Base-by-base conservation (phyloP, 2,113 vertebrate species). In the Dipodomys spectabilis region DNA sequence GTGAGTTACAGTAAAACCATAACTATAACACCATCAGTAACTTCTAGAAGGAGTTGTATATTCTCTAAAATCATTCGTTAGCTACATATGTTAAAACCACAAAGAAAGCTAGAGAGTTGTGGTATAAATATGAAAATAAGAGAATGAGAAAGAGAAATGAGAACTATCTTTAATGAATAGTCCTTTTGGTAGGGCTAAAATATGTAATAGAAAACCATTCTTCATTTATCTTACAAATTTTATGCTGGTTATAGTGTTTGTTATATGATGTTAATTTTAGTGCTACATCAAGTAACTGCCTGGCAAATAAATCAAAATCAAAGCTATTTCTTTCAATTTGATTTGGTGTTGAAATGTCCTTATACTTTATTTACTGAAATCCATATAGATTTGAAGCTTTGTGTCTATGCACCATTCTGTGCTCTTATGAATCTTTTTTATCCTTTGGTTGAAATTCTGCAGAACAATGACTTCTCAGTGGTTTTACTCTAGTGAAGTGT, bases 401-500 rank as follows among this genome's bases (percentile, higher is more conserved):
- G 2, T 62, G 23, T 73, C 12, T 80, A 0, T 83, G 7, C 25
- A 7, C 0, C 13, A 77, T 2, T 89, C 19, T 85, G 6, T 69
- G 32, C 65, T 25, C 86, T 7, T 71, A 84, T 35, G 80, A 5
- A 9, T 92, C 73, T 28, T 84, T 32, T n/a, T 49, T 92, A 67
- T 39, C 30, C 25, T 90, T 88, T 94, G 62, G 72, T 91, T 92
- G 85, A 79, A 68, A 88, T 94, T 93, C 67, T 44, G 0, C 45
- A 88, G 68, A 90, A 18, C 74, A 93, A 94, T 44, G 1, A 67
- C 10, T 7, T 95, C 95, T 93, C 45, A 49, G 69, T 93, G 44
- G 65, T 72, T 86, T 92, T 86, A 62, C 22, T 88, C 35, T 81
- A 90, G n/a, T 97, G 44, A 91, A 96, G 67, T 80, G 3, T 92